These are phyloP conservation scores for Epinotia bilunana DNA, from an alignment of 2,888 invertebrate genomes.

Conservation along the genomic window DNA sequence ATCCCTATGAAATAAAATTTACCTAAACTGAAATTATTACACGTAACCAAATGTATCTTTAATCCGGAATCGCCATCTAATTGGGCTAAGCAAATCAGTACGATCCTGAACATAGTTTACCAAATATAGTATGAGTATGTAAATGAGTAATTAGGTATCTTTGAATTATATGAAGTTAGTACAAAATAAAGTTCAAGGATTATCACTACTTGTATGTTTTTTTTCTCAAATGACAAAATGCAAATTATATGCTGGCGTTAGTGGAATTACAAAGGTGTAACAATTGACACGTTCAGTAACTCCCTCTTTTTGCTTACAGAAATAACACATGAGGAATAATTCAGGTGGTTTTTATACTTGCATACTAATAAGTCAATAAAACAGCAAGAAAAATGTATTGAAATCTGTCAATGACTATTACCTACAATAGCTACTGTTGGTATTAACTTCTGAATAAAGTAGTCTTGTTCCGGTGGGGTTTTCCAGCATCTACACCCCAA, in stretches of 20 bases:
- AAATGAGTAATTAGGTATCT: constrained; percentile 41
- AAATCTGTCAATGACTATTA: too few relatives aligned
- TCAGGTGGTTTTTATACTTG: too few relatives aligned
- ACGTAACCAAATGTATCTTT: constrained; percentile 26
- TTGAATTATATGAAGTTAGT: constrained; percentile 43
- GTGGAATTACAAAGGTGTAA: too few relatives aligned
- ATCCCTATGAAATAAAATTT: constrained; percentile 30
- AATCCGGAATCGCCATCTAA: constrained; percentile 21
- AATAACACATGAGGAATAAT: too few relatives aligned
- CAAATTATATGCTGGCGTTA: background rate
- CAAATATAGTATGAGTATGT: constrained; percentile 41
- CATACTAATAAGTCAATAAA: too few relatives aligned
- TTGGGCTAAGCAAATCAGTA: constrained; percentile 10
- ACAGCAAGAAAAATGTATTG: too few relatives aligned
- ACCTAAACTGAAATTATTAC: constrained; percentile 26
- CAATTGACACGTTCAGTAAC: too few relatives aligned
- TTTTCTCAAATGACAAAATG: background rate
- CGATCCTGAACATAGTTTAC: constrained; percentile 27
- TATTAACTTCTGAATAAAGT: too few relatives aligned
- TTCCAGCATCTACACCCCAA: too few relatives aligned
- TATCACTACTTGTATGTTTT: constrained; percentile 18
- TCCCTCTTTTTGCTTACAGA: too few relatives aligned
- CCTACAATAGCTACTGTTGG: too few relatives aligned
- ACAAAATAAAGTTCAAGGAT: constrained; percentile 45
- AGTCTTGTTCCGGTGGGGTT: too few relatives aligned